Conservation (phyloP, 2,888 invertebrate species). For the Mycalesis mineus region DNA sequence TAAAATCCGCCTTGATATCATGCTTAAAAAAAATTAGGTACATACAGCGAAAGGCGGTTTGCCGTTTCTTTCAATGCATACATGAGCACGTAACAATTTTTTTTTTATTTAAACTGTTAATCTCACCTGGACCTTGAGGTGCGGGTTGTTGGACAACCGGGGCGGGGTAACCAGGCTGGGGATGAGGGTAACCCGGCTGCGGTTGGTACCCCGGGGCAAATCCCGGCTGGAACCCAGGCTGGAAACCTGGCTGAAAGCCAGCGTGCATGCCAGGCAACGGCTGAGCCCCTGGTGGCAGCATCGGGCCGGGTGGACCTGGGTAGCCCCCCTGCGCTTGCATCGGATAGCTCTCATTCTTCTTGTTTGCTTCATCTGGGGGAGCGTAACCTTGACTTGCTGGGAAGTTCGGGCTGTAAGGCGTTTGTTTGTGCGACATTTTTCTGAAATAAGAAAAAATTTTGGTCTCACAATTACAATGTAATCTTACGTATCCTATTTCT, state of each 20-base stretch:
- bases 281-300: slow-evolving; percentile 56
- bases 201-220: slow-evolving; percentile 43
- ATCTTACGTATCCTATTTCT: too few species aligned
- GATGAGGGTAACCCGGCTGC: slow-evolving; percentile 40
- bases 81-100: too few species aligned
- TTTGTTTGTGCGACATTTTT: slow-evolving; percentile 67
- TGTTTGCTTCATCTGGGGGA: slow-evolving; percentile 52
- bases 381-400: slow-evolving; percentile 64
- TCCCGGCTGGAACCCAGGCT: slow-evolving; percentile 55
- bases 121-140: slow-evolving; percentile 50
- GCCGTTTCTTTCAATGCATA: too few species aligned
- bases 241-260: slow-evolving; percentile 61
- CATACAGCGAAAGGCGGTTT: too few species aligned
- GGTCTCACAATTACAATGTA: too few species aligned
- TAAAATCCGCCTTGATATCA: too few species aligned
- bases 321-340: slow-evolving; percentile 53
- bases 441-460: slow-evolving; percentile 29
- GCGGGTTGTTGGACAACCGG: slow-evolving; percentile 57
- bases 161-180: slow-evolving; percentile 40
- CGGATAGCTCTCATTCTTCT: slow-evolving; percentile 50
- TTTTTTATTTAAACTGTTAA: neutral
- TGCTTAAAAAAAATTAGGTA: too few species aligned
- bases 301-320: slow-evolving; percentile 47
- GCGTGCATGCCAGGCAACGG: slow-evolving; percentile 61
- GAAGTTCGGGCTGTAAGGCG: slow-evolving; percentile 68